phyloP scores from a whole-genome alignment of 2,797 vertebrate genomes.

The Smutsia gigantea region DNA sequence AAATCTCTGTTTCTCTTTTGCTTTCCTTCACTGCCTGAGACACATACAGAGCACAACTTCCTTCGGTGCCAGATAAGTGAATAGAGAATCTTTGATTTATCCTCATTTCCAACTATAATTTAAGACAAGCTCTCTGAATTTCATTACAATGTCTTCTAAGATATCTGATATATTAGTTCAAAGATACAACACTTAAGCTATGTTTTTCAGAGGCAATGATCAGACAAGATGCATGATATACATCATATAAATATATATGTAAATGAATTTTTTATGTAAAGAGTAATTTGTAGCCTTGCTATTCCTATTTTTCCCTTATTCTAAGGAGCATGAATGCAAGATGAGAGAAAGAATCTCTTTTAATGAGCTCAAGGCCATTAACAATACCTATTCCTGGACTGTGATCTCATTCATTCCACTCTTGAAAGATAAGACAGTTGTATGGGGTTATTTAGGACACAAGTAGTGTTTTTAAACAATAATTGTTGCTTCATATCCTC shows the following conservation, averaged over 20 bases:
- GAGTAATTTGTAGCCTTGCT: background rate
- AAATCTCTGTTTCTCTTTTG: background rate
- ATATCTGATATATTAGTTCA: background rate
- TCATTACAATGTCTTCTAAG: background rate
- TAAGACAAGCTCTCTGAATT: slow-evolving; percentile 10
- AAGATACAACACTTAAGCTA: background rate
- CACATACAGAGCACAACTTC: background rate
- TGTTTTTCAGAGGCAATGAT: background rate
- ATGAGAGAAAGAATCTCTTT: background rate
- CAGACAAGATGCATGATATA: background rate
- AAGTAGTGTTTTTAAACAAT: background rate
- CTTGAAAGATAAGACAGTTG: background rate
- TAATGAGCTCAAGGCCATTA: background rate
- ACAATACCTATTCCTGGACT: background rate
- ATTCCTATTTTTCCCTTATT: background rate
- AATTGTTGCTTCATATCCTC: background rate
- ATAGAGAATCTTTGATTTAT: background rate
- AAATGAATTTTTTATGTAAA: background rate
- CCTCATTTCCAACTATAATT: background rate
- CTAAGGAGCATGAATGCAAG: background rate
- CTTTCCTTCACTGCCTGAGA: background rate
- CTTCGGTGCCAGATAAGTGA: background rate
- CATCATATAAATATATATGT: background rate
- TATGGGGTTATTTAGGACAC: background rate
- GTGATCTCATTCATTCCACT: background rate